Base-by-base conservation (phyloP, 2,113 vertebrate genomes). In the Megaceryle torquata region DNA sequence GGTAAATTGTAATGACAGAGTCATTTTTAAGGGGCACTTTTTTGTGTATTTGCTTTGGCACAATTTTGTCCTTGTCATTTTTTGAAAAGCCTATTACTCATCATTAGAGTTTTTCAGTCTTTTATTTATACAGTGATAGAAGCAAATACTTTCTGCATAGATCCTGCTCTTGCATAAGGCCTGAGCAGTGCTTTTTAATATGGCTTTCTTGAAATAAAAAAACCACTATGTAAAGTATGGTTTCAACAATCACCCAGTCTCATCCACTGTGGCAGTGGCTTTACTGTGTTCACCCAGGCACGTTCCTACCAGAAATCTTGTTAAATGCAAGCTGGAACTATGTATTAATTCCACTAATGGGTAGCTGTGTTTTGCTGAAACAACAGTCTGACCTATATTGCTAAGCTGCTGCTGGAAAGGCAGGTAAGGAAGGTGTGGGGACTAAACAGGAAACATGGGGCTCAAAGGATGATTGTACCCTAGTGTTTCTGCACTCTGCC, bases 21-120 rank as follows among this genome's bases (percentile, higher is more conserved):
- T 95, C 95, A 96, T 97, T 97, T 98, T 97, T 96, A 98, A 96
- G 97, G 97, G 95, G 68, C 95, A 97, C 88, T 96, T 97, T 97
- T 97, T 98, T 95, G 64, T 90, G 67, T 96, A 97, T 97, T 97
- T 87, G 97, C 94, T 97, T 98, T 77, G 88, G 80, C 75, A 95
- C 93, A 93, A 82, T 93, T 95, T 95, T 96, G 72, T 75, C 57
- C 86, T 86, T 96, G 95, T 91, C 80, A 91, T 92, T 72, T 97
- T 95, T 88, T 82, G 51, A 88, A 97, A 97, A 94, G 76, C 60
- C 17, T 86, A 22, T 84, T 82, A 78, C 61, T 80, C 44, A 54
- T 80, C 59, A 53, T 80, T 59, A 56, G 56, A 65, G 46, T 7
- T 74, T 61, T 78, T 59, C 33, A 39, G 74, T 41, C 41, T 63